A percentile compares a stretch with the other conserved stretches of the same genome.
These are phyloP conservation scores for Sturnira hondurensis DNA, from an alignment of 2,113 vertebrate genomes.

Conservation along the genomic window DNA sequence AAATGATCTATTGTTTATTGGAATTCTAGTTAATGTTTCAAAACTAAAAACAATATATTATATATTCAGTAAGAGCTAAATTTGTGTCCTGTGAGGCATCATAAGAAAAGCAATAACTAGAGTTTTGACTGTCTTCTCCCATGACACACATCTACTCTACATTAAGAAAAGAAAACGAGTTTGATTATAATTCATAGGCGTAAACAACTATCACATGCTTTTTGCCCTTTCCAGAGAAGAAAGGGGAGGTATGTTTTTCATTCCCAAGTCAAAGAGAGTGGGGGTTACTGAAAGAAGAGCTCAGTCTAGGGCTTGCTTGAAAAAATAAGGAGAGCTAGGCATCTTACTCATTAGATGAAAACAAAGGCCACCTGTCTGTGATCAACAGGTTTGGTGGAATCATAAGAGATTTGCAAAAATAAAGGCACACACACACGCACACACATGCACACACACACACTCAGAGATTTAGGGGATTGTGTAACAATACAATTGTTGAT, in stretches of 20 bases:
- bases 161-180: not conserved
- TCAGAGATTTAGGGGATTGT: not conserved
- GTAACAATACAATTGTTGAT: not conserved
- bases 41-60: not conserved
- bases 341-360: not conserved
- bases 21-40: not conserved
- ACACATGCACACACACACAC: too few species aligned
- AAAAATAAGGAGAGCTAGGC: not conserved
- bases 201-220: not conserved
- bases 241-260: accelerated
- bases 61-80: not conserved
- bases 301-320: accelerated
- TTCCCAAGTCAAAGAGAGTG: not conserved
- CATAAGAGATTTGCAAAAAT: not conserved
- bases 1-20: not conserved
- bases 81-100: not conserved
- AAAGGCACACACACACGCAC: not conserved
- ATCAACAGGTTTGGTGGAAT: not conserved
- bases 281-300: not conserved
- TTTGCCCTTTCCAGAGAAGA: not conserved
- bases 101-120: not conserved
- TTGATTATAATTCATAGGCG: not conserved
- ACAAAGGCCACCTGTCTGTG: not conserved
- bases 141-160: accelerated
- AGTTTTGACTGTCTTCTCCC: not conserved